phyloP scores from a whole-genome alignment of 2,888 invertebrate species.

The Spilarctia lutea region DNA sequence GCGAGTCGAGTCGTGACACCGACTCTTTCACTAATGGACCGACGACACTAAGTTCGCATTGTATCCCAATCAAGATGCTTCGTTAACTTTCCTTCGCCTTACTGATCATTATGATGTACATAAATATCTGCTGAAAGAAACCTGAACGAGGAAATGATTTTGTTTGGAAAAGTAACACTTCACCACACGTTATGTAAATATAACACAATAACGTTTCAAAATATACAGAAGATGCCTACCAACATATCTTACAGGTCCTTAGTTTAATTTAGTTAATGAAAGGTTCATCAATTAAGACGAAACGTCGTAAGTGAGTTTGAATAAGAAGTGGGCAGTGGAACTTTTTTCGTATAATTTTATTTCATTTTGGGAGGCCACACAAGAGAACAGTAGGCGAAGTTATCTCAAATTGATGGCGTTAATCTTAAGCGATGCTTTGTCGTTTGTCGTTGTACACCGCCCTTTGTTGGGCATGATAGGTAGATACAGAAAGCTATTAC shows the following conservation, averaged over 20 bases:
- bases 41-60: constrained; percentile 73
- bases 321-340: constrained; percentile 32
- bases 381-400: constrained; percentile 69
- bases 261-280: constrained; percentile 12
- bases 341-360: constrained; percentile 44
- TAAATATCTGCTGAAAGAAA: constrained; percentile 30
- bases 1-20: constrained; percentile 81
- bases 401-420: constrained; percentile 79
- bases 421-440: constrained; percentile 79
- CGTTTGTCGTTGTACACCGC: constrained; percentile 69
- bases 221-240: background rate
- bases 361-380: constrained; percentile 70
- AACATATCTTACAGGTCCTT: constrained; percentile 8
- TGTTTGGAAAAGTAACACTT: background rate
- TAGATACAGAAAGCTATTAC: constrained; percentile 61
- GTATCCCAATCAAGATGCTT: constrained; percentile 81
- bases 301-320: constrained; percentile 25
- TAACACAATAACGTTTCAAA: background rate
- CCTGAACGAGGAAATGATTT: constrained; percentile 35
- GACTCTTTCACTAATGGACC: constrained; percentile 83
- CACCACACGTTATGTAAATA: background rate
- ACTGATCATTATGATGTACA: constrained; percentile 65
- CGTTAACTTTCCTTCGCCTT: constrained; percentile 71
- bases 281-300: constrained; percentile 21
- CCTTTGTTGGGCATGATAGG: constrained; percentile 65